phyloP scores from a whole-genome alignment of 2,797 vertebrate genomes.

The Benthosema pterotum region DNA sequence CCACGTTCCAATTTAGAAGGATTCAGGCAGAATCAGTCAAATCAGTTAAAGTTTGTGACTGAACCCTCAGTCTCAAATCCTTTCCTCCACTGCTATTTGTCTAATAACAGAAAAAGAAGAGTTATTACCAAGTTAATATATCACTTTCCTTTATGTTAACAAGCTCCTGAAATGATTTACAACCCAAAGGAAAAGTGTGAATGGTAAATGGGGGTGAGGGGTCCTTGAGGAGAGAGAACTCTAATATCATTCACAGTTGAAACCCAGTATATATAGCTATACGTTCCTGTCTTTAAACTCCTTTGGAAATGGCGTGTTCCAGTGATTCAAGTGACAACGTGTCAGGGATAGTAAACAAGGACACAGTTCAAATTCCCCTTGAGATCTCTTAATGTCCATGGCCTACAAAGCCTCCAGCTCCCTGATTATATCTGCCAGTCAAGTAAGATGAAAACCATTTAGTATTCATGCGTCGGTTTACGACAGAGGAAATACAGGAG shows the following conservation, averaged over 20 bases:
- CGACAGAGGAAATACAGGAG: constrained; percentile 46
- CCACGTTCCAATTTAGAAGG: no score
- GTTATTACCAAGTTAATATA: constrained; percentile 31
- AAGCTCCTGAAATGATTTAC: constrained; percentile 27
- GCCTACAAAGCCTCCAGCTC: constrained; percentile 25
- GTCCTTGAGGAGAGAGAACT: not conserved
- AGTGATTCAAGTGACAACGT: constrained; percentile 4
- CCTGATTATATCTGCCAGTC: constrained; percentile 27
- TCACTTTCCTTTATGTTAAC: constrained; percentile 60
- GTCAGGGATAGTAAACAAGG: constrained; percentile 19
- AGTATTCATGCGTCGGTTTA: constrained; percentile 54
- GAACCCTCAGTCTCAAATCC: not conserved
- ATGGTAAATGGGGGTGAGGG: constrained; percentile 4
- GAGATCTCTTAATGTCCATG: constrained; percentile 10
- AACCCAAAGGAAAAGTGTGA: constrained; percentile 61
- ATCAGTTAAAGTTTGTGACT: no score
- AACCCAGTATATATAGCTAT: constrained; percentile 17
- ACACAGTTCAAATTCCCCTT: constrained; percentile 26
- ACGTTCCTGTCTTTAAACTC: constrained; percentile 1
- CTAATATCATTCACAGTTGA: constrained; percentile 42
- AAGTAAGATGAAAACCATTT: constrained; percentile 31
- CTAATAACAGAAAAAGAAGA: constrained; percentile 10
- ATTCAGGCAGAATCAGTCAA: no score
- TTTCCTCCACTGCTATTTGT: constrained; percentile 13
- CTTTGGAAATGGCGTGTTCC: not conserved